A percentile compares a stretch with the other conserved stretches of the same genome.
These are phyloP conservation scores for Gadus chalcogrammus DNA, from an alignment of 2,113 vertebrate species.

Conservation along the genomic window DNA sequence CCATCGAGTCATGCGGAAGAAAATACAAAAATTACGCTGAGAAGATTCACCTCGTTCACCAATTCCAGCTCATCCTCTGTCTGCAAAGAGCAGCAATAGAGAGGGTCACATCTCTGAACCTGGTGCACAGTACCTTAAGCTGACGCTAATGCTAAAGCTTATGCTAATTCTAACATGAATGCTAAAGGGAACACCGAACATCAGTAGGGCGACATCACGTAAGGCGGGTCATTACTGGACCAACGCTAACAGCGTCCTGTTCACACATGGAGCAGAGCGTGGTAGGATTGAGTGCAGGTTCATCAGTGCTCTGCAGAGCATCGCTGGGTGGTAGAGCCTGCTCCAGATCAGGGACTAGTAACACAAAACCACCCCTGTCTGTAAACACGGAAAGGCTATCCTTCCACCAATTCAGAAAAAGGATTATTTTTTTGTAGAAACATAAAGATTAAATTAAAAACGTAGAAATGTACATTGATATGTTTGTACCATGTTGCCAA, in stretches of 20 bases:
- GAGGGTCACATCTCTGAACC: slow-evolving; percentile 50
- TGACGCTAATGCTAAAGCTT: background rate
- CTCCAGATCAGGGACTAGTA: background rate
- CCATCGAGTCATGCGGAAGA: slow-evolving; percentile 61
- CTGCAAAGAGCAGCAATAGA: slow-evolving; percentile 71
- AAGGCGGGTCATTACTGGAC: background rate
- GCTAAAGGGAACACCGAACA: background rate
- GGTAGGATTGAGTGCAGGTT: no score
- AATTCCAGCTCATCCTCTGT: slow-evolving; percentile 94
- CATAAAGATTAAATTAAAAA: background rate
- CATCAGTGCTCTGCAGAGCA: no score
- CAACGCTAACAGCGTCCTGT: background rate
- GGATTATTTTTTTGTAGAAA: background rate
- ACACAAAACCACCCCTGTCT: background rate
- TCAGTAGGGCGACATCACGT: background rate
- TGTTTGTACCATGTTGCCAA: no score
- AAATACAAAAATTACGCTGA: slow-evolving; percentile 16
- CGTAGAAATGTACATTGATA: background rate
- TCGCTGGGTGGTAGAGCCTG: no score
- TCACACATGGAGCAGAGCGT: background rate
- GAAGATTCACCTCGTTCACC: slow-evolving; percentile 83
- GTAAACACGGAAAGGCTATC: background rate
- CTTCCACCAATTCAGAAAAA: background rate
- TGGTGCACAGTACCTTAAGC: background rate
- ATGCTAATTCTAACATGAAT: background rate